Percentiles rank a stretch among this genome's conserved stretches.
Evolutionary conservation across 2,797 vertebrate genomes (phyloP).

Genomic region (Cheirogaleus major): DNA sequence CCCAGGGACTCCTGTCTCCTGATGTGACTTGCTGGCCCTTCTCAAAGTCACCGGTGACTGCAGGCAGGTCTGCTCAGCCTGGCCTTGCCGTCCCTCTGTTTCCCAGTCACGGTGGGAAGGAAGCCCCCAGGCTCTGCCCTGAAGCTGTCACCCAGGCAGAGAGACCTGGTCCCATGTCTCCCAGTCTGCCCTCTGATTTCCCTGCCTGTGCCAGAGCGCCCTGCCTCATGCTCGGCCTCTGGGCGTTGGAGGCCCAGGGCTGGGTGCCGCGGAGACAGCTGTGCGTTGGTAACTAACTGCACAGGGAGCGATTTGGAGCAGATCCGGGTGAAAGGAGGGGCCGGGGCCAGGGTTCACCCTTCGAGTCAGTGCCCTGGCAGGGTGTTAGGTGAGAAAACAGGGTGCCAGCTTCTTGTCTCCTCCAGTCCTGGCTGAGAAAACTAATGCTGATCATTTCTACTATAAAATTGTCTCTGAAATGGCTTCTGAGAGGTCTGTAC

Average conservation of each 20-base stretch:
- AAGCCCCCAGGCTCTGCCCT: background rate
- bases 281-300: background rate
- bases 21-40: background rate
- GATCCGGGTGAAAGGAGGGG: background rate
- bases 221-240: background rate
- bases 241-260: background rate
- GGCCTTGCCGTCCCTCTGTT: background rate
- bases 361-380: background rate
- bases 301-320: background rate
- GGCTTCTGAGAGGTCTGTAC: background rate
- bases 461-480: background rate
- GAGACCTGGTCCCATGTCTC: background rate
- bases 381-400: background rate
- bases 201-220: background rate
- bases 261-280: background rate
- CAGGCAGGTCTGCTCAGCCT: background rate
- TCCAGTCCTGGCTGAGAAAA: background rate
- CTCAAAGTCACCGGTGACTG: background rate
- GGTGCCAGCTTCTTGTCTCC: background rate
- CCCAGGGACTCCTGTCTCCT: slow-evolving; percentile 18
- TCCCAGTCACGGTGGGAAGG: background rate
- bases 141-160: background rate
- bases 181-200: background rate
- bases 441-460: background rate
- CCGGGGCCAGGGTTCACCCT: background rate